Base-by-base conservation (phyloP, 2,888 invertebrate species). In the Pterostichus madidus region DNA sequence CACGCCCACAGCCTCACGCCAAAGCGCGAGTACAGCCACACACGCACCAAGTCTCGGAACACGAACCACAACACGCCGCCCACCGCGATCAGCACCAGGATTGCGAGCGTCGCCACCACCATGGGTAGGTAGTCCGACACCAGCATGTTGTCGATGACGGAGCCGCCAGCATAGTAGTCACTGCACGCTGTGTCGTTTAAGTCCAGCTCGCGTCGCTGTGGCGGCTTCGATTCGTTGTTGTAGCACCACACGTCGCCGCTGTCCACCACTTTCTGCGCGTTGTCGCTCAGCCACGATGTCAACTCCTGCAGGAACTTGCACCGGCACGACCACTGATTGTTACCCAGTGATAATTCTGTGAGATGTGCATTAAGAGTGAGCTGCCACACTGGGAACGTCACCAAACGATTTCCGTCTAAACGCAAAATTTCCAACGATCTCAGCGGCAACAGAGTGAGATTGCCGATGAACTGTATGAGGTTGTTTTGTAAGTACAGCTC, bases 271-370 rank as follows among this genome's bases (percentile, higher is more conserved):
- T 95, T 95, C 89, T 94, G 93, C 84, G 94, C 94, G 89, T 96
- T 96, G 88, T 96, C 96, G 46, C 94, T 93, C 84, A 96, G 94
- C 93, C 96, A 97, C 85, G 94, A 92, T 84, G 96, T 95, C 86
- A 97, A 91, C 87, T 95, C 95, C 89, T 96, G 95, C 87, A 97
- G 92, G 90, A 96, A 97, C 88, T 96, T 95, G 90, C 98, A 98
- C 86, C 96, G 94, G 88, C 98, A 98, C 56, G 96, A 95, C 97
- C 97, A 98, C 84, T 94, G 93, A 90, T 98, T 98, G 86, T 95
- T 94, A 11, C 96, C 95, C 82, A 97, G 92, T 8, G 95, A 94
- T 85, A 97, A 90, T 84, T 96, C 95, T 86, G 93, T 94, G 85
- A 97, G 91, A 85, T 94, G 92, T 15, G 93, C 91, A 88, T 95